A percentile compares a stretch with the other conserved stretches of the same genome.
Conservation (phyloP, 2,888 invertebrate species). For the Drosophila fungiperda region DNA sequence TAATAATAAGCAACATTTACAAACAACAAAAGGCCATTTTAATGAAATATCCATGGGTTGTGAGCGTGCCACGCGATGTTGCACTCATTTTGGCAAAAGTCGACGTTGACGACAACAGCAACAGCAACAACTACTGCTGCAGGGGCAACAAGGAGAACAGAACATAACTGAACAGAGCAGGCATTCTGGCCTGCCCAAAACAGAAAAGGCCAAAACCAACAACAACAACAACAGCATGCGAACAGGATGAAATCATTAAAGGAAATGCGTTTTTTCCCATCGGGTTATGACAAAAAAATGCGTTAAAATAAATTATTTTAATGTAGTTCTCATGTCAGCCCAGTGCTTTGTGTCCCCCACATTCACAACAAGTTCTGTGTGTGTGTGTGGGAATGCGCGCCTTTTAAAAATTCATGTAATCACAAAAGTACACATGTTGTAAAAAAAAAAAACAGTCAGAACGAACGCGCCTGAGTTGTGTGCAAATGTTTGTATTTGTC, state of each 20-base stretch:
- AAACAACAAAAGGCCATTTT: conserved; percentile 81
- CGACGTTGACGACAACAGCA: neutral
- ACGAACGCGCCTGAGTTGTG: conserved; percentile 61
- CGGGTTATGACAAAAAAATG: conserved; percentile 82
- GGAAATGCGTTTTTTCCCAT: conserved; percentile 81
- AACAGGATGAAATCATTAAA: conserved; percentile 80
- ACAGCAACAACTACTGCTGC: conserved; percentile 15
- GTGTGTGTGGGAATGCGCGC: conserved; percentile 58
- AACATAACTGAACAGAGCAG: conserved; percentile 15
- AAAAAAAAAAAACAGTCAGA: conserved; percentile 52
- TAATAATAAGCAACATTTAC: conserved; percentile 80
- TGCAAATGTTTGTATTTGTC: conserved; percentile 62
- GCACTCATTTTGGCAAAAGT: conserved; percentile 49
- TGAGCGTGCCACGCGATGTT: conserved; percentile 65
- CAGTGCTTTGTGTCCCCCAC: conserved; percentile 33
- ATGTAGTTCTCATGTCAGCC: conserved; percentile 83
- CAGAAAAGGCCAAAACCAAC: conserved; percentile 1
- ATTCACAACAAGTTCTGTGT: conserved; percentile 3
- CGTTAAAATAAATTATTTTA: conserved; percentile 83
- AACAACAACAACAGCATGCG: conserved; percentile 58
- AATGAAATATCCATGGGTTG: conserved; percentile 76
- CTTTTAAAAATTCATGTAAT: conserved; percentile 81
- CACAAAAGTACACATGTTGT: conserved; percentile 81
- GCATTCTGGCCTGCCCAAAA: conserved; percentile 23
- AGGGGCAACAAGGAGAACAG: conserved; percentile 42